Percentiles rank a stretch among this genome's conserved stretches.
Conservation (phyloP, 2,113 vertebrate genomes). For the Ginglymostoma cirratum region DNA sequence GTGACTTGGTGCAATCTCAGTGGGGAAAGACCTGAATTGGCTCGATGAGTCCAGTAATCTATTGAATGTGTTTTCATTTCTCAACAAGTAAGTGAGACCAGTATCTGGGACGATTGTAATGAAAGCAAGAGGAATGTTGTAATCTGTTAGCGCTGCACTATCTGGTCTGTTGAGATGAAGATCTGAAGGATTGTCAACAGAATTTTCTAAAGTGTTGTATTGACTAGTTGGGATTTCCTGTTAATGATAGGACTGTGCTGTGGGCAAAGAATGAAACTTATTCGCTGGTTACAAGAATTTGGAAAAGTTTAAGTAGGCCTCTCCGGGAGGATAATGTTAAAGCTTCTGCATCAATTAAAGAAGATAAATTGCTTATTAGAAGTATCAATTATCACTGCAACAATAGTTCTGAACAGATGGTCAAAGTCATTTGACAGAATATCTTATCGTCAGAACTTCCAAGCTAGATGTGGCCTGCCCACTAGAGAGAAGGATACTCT, state of each 20-base stretch:
- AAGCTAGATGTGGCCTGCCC: no score
- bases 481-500: no score
- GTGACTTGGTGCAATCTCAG: not conserved
- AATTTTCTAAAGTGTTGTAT: not conserved
- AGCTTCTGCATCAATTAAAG: not conserved
- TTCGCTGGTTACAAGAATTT: not conserved
- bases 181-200: not conserved
- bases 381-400: not conserved
- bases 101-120: not conserved
- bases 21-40: not conserved
- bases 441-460: no score
- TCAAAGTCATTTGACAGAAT: no score
- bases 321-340: not conserved
- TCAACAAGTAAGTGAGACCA: not conserved
- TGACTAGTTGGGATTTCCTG: not conserved
- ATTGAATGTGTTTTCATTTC: not conserved
- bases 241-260: not conserved
- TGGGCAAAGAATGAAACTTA: not conserved
- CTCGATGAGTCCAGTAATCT: not conserved
- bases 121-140: not conserved
- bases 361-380: not conserved
- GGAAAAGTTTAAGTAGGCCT: not conserved
- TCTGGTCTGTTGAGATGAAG: not conserved
- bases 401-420: not conserved
- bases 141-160: not conserved